Conservation (phyloP, 2,113 vertebrate genomes). For the Epinephelus cyanopodus region DNA sequence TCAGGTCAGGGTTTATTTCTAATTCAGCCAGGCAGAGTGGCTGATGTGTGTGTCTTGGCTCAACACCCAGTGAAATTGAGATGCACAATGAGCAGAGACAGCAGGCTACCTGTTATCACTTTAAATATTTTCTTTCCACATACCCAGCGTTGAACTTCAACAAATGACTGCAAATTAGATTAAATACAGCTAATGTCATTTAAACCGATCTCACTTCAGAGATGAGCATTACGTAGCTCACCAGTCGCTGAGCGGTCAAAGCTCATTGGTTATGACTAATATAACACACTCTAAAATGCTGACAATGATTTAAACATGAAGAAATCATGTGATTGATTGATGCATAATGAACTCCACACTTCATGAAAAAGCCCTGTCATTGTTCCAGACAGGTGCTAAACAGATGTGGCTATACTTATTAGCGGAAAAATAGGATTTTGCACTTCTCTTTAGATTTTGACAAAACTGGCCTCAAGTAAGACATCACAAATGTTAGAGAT, state of each 20-base stretch:
- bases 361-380: conserved; percentile 11
- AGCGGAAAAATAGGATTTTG: conserved; percentile 3
- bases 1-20: conserved; percentile 49
- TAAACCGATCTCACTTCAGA: conserved; percentile 57
- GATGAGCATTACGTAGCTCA: conserved; percentile 28
- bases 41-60: conserved; percentile 78
- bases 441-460: neutral
- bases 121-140: conserved; percentile 87
- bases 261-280: conserved; percentile 20
- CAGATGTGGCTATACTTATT: conserved; percentile 41
- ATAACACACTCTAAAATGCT: conserved; percentile 36
- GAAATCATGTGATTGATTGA: conserved; percentile 21
- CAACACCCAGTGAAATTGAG: conserved; percentile 64
- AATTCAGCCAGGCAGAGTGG: conserved; percentile 57
- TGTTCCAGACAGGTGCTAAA: conserved; percentile 33
- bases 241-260: conserved; percentile 51
- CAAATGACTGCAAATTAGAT: conserved; percentile 85
- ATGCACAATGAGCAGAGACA: conserved; percentile 80
- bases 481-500: neutral
- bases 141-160: conserved; percentile 82
- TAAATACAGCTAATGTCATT: conserved; percentile 76
- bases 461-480: neutral
- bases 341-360: conserved; percentile 28
- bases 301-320: conserved; percentile 49
- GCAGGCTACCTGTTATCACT: conserved; percentile 86